A percentile compares a stretch with the other conserved stretches of the same genome.
These are phyloP conservation scores for Paramormyrops hopkinsi DNA, from an alignment of 2,797 vertebrate species.

Conservation along the genomic window DNA sequence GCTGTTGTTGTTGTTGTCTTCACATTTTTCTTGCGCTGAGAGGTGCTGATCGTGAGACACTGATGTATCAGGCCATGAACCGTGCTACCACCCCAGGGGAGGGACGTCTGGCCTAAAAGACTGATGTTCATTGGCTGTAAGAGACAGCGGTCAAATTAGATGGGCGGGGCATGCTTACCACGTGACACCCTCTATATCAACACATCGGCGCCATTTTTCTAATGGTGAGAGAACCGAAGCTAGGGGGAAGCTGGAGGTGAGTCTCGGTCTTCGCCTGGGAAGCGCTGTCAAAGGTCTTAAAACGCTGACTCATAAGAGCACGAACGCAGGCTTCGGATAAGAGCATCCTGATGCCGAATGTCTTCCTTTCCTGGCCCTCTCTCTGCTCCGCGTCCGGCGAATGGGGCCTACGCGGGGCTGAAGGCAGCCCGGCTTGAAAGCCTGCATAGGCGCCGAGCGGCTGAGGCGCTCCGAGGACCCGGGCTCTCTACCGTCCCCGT, in stretches of 20 bases:
- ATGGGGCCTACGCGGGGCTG: neutral
- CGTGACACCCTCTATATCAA: constrained; percentile 51
- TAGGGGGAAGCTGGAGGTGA: constrained; percentile 51
- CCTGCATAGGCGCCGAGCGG: neutral
- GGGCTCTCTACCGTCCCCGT: neutral
- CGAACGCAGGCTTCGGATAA: neutral
- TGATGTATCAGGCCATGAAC: neutral
- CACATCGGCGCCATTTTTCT: constrained; percentile 52
- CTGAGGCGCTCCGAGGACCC: neutral
- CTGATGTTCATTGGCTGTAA: constrained; percentile 18
- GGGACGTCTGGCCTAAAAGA: neutral
- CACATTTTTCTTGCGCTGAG: neutral
- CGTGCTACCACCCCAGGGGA: neutral
- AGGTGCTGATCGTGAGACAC: neutral
- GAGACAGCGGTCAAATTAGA: constrained; percentile 20
- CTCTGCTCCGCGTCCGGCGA: neutral
- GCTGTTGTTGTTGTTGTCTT: neutral
- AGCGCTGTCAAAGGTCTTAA: neutral
- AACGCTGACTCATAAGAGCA: neutral
- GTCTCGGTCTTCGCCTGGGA: constrained; percentile 11
- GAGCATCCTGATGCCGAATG: neutral
- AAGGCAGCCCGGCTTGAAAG: neutral
- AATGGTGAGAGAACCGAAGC: constrained; percentile 32
- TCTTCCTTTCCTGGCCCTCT: neutral
- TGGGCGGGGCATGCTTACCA: constrained; percentile 28